These are phyloP conservation scores for Drosophila rhopaloa DNA, from an alignment of 1,140 invertebrate species.

Conservation along the genomic window DNA sequence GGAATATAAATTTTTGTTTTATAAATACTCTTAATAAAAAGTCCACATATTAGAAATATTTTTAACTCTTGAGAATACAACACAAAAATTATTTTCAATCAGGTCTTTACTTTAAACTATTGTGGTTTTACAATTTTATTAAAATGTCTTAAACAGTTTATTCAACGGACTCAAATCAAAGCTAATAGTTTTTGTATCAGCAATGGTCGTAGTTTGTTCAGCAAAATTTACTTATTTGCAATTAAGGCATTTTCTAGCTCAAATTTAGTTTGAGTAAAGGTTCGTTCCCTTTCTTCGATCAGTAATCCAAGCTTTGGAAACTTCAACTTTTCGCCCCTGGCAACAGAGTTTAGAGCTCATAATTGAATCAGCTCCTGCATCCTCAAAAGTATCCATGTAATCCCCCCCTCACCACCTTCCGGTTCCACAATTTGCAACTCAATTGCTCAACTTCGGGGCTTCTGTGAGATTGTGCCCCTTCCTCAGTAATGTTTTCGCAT, in stretches of 20 bases:
- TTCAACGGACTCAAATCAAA: no score
- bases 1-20: no score
- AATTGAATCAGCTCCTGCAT: constrained; percentile 26
- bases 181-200: no score
- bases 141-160: no score
- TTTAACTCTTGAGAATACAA: neutral
- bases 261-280: neutral
- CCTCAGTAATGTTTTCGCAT: constrained; percentile 24
- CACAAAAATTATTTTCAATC: no score
- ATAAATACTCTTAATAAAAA: no score
- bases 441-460: constrained; percentile 41
- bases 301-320: neutral
- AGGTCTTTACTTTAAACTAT: no score
- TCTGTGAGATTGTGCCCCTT: constrained; percentile 6
- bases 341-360: constrained; percentile 15
- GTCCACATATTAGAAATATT: neutral
- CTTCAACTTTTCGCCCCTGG: neutral
- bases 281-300: neutral
- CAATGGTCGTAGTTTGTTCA: no score
- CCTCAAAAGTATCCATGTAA: constrained; percentile 21
- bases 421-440: constrained; percentile 44
- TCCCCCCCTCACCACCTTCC: constrained; percentile 9
- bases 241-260: neutral
- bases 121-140: no score
- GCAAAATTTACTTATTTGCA: no score